These are phyloP conservation scores for Lydus trimaculatus DNA, from an alignment of 2,888 invertebrate genomes.

Conservation along the genomic window DNA sequence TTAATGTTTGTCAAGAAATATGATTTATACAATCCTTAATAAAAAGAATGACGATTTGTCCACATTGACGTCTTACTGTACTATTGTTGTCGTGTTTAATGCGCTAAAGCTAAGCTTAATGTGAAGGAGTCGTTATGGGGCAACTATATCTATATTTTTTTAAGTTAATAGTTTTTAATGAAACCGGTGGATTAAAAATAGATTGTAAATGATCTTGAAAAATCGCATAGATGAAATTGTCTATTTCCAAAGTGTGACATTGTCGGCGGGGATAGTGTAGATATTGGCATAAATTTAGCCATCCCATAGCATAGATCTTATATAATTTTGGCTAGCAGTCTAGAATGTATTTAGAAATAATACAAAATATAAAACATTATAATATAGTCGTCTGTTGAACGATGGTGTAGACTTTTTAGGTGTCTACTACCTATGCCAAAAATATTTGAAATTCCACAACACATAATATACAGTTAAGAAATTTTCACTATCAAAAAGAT, in stretches of 20 bases:
- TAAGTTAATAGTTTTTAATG: no score
- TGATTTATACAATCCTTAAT: no score
- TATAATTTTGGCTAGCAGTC: conserved; percentile 4
- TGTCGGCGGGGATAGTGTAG: conserved; percentile 22
- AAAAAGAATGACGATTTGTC: no score
- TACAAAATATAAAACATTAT: conserved; percentile 26
- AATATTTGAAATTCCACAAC: conserved; percentile 20
- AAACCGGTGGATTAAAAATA: no score
- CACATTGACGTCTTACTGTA: no score
- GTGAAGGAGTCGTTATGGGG: no score
- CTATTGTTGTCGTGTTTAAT: no score
- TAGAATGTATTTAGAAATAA: conserved; percentile 1
- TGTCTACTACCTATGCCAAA: conserved; percentile 29
- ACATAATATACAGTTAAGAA: conserved; percentile 10
- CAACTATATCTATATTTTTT: no score
- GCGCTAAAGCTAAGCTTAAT: no score
- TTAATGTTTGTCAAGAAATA: no score
- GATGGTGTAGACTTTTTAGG: conserved; percentile 25
- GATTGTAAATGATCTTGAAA: conserved; percentile 18
- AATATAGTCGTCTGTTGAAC: conserved; percentile 10
- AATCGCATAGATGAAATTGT: conserved; percentile 3
- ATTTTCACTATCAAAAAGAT: background rate
- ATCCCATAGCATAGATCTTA: conserved; percentile 27
- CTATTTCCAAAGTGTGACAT: conserved; percentile 24
- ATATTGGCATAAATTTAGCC: conserved; percentile 35